Base-by-base conservation (phyloP, 2,113 vertebrate genomes). In the Megalops atlanticus region DNA sequence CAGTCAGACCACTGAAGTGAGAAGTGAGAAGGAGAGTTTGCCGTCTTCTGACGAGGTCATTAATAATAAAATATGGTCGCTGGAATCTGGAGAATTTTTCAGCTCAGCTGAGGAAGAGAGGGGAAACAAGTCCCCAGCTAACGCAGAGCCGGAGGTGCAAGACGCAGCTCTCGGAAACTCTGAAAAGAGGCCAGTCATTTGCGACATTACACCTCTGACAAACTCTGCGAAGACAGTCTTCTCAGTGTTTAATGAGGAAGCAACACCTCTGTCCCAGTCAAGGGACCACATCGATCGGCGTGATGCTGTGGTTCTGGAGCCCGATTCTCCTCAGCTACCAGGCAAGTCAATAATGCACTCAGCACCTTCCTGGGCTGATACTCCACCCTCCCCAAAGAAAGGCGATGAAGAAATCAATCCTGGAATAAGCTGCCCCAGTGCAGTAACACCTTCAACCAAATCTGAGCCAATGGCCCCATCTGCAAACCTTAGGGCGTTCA, bases 321-420 rank as follows among this genome's bases (percentile, higher is more conserved):
- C 93, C 82, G 93, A 94, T 84, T 93, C 96, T 0, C 91, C 97
- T 1, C 96, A 95, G 84, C 94, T 99, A 24, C 97, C 96, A 0
- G 96, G 96, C 64, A 97, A 96, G 86, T 97, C 98, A 0, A 96
- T 98, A 85, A 95, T 98, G 88, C 92, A 97, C 76, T 96, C 98
- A 83, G 97, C 97, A 49, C 97, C 97, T 72, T 94, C 93, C 82
- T 94, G 94, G 93, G 94, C 93, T 78, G 91, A 93, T 84, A 95
- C 92, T 27, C 93, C 94, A 74, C 93, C 94, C 33, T 95, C 93
- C 64, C 93, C 94, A 0, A 91, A 95, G 85, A 95, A 94, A 91
- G 93, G 93, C 4, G 94, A 94, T 27, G 94, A 94, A 78, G 94
- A 95, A 88, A 91, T 94, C 84, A 93, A 95, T 86, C 91, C 90